Base-by-base conservation (phyloP, 2,888 invertebrate genomes). In the Cylindroiulus punctatus region DNA sequence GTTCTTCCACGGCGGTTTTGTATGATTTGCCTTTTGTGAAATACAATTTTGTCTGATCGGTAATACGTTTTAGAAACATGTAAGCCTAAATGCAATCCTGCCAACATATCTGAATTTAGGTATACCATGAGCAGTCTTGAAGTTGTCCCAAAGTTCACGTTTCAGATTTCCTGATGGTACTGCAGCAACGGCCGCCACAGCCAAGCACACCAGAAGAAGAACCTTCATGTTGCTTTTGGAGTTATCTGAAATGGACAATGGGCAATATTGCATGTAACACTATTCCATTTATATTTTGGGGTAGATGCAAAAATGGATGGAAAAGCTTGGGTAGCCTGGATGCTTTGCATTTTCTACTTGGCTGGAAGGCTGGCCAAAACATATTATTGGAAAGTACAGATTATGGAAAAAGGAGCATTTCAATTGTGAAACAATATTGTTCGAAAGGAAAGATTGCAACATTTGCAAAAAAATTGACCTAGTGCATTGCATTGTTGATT, bases 1-100 rank as follows among this genome's bases (percentile, higher is more conserved):
- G 7, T 0, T 84, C 84, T 84, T 84, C 84, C 40, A 84, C 14
- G n/a, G 84, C 84, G 19, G 30, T 81, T 36, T 81, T 81, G 81
- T 81, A 81, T 17, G 1, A 19, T 36, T 26, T 81, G 26, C 81
- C 81, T 81, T 17, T 1, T 52, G 5, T 19, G n/a, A 52, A 19
- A 19, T n/a, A 52, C 1, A 52, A 19, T 19, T 44, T 44, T 44
- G 14, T 10, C 4, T 44, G 4, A 12, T 44, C 12, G 44, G 8
- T 1, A 44, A 8, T 44, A 5, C 1, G 10, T 14, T 3, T 44
- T 12, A 10, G 12, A 44, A 44, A 5, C 44, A 3, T 8, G 44
- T 40, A 52, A 19, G 52, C 19, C n/a, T 52, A 44, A 52, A 52
- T n/a, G n/a, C n/a, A n/a, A n/a, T n/a, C n/a, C n/a, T n/a, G n/a